Conservation (phyloP, 2,797 vertebrate species). For the Parotocinclus haroldoi region DNA sequence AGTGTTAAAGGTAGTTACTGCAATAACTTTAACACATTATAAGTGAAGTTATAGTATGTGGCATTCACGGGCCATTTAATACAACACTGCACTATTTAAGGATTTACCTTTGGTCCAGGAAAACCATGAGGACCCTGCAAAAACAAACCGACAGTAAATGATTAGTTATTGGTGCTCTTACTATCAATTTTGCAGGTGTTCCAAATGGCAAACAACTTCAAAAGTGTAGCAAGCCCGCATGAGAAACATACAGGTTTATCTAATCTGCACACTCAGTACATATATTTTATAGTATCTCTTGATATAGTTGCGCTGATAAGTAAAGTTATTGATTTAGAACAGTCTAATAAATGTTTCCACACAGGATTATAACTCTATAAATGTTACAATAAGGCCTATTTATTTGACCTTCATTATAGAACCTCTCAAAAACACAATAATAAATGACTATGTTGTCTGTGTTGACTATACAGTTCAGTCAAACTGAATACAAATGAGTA, state of each 20-base stretch:
- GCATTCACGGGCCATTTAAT: neutral
- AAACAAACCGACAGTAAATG: conserved; percentile 22
- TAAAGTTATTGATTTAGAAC: conserved; percentile 5
- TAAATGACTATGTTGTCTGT: no score
- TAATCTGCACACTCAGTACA: conserved; percentile 1
- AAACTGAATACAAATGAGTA: neutral
- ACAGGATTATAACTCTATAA: no score
- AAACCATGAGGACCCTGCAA: conserved; percentile 95
- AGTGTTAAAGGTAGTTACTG: no score
- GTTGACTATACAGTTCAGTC: no score
- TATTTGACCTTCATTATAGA: no score
- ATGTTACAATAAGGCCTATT: no score
- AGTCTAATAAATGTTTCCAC: neutral
- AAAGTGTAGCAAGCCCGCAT: neutral
- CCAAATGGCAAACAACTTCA: no score
- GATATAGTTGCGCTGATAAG: conserved; percentile 6
- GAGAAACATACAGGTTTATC: neutral
- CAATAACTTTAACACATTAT: no score
- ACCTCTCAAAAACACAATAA: no score
- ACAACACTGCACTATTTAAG: conserved; percentile 11
- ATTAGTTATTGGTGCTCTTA: neutral
- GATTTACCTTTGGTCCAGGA: conserved; percentile 90
- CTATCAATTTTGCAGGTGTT: neutral
- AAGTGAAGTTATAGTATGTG: no score
- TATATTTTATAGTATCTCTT: neutral